Evolutionary conservation across 2,113 vertebrate genomes (phyloP).

Genomic region (Platycercus adscitus): DNA sequence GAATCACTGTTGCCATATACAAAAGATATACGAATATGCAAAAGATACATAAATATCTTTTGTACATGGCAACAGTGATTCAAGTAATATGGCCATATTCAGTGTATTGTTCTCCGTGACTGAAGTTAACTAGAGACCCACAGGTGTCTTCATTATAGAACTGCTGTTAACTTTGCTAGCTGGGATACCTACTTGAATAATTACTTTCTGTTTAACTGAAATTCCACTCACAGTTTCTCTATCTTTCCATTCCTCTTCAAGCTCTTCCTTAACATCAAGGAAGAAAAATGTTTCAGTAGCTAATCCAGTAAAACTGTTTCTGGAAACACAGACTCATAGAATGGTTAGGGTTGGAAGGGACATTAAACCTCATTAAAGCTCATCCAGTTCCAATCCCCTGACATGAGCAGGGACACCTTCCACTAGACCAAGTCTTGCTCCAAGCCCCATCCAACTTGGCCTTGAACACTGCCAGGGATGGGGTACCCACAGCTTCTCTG

Average conservation of each 20-base stretch:
- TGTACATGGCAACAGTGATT: too few relatives aligned
- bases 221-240: neutral
- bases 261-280: neutral
- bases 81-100: too few relatives aligned
- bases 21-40: neutral
- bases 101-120: neutral
- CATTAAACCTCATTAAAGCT: too few relatives aligned
- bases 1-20: neutral
- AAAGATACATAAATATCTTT: too few relatives aligned
- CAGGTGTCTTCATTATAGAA: neutral
- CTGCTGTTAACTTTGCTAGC: neutral
- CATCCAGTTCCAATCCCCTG: too few relatives aligned
- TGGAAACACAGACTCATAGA: neutral
- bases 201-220: neutral
- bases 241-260: neutral
- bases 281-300: neutral
- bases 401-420: too few relatives aligned
- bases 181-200: neutral
- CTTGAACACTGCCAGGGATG: too few relatives aligned
- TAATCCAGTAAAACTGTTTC: neutral
- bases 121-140: neutral
- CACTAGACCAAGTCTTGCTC: too few relatives aligned
- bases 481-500: too few relatives aligned
- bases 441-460: too few relatives aligned
- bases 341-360: too few relatives aligned